phyloP scores from a whole-genome alignment of 2,888 invertebrate genomes.

The Epistrophe eligans region DNA sequence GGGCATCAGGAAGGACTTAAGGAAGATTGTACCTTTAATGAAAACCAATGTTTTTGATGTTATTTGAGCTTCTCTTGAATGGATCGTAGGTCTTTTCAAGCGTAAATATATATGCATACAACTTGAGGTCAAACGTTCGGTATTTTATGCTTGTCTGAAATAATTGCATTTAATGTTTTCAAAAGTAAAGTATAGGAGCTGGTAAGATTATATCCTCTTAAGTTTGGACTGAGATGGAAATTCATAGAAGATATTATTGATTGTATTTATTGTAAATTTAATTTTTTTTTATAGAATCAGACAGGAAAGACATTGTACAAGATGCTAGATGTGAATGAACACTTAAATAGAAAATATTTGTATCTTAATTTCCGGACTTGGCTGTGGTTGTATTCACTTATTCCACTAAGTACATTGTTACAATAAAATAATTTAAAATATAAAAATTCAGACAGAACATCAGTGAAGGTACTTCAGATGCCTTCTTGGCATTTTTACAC shows the following conservation, averaged over 20 bases:
- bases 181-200: neutral
- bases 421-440: too few relatives aligned
- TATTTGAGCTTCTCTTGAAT: slow-evolving; percentile 14
- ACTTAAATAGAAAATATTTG: neutral
- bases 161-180: slow-evolving; percentile 33
- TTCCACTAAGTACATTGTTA: too few relatives aligned
- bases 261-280: neutral
- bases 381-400: too few relatives aligned
- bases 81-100: slow-evolving; percentile 24
- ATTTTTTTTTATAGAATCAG: neutral
- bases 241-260: neutral
- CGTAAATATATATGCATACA: slow-evolving; percentile 24
- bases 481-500: too few relatives aligned
- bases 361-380: too few relatives aligned
- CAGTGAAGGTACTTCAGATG: too few relatives aligned
- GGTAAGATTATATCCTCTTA: neutral
- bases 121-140: neutral
- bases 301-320: neutral
- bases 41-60: slow-evolving; percentile 27
- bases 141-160: slow-evolving; percentile 31
- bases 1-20: neutral
- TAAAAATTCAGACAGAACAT: too few relatives aligned
- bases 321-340: too few relatives aligned
- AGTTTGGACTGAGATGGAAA: neutral
- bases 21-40: slow-evolving; percentile 4